phyloP scores from a whole-genome alignment of 2,797 vertebrate genomes.

The Thripadectes ignobilis region DNA sequence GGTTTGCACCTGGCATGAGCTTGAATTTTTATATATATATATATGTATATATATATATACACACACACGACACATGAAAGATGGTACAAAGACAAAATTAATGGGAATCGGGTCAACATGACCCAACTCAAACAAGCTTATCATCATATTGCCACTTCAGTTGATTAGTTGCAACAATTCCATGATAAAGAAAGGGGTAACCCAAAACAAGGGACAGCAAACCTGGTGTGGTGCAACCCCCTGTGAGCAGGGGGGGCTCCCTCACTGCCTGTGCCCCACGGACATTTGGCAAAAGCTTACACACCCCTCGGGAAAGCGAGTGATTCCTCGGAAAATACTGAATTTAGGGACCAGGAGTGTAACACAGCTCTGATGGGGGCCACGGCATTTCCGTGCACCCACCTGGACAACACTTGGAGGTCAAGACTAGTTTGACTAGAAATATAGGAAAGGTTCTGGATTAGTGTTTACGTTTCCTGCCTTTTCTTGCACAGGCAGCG shows the following conservation, averaged over 20 bases:
- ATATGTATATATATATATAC: background rate
- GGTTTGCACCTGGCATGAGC: slow-evolving; percentile 32
- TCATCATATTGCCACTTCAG: slow-evolving; percentile 71
- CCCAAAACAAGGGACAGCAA: slow-evolving; percentile 52
- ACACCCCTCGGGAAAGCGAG: background rate
- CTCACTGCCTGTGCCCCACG: background rate
- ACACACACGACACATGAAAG: background rate
- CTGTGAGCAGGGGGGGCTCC: background rate
- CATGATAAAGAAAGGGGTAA: slow-evolving; percentile 59
- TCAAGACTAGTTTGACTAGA: slow-evolving; percentile 33
- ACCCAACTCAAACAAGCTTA: slow-evolving; percentile 71
- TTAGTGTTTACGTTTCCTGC: slow-evolving; percentile 38
- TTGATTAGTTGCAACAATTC: slow-evolving; percentile 68
- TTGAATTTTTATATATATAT: background rate
- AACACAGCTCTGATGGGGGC: background rate
- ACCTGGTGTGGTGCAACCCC: background rate
- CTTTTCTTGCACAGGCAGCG: background rate
- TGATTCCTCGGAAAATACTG: background rate
- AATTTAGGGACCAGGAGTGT: background rate
- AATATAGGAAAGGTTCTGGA: background rate
- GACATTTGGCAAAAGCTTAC: slow-evolving; percentile 70
- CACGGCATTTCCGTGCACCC: background rate
- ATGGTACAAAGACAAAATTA: slow-evolving; percentile 57
- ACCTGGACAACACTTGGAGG: background rate
- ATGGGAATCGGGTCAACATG: slow-evolving; percentile 69